These are phyloP conservation scores for Spialia ferax DNA, from an alignment of 2,888 invertebrate genomes.

Conservation along the genomic window DNA sequence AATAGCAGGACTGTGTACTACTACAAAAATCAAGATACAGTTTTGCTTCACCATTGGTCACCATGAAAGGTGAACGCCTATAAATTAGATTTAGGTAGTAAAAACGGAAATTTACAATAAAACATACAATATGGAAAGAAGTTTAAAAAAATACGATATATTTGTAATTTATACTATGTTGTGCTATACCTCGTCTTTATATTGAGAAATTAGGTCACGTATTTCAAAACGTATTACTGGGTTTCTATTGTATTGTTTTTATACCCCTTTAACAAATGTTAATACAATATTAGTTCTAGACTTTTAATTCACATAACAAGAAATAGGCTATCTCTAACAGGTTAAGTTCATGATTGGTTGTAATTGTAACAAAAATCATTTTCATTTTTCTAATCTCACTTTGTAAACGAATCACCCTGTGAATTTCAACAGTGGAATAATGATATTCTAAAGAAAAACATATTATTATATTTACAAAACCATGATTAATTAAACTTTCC, in stretches of 20 bases:
- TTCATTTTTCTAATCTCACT: slow-evolving; percentile 59
- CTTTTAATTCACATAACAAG: not conserved
- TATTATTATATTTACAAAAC: slow-evolving; percentile 48
- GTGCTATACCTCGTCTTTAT: slow-evolving; percentile 51
- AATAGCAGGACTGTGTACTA: not conserved
- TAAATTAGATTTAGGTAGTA: no score
- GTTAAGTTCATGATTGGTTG: slow-evolving; percentile 15
- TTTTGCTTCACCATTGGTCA: no score
- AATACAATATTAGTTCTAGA: no score
- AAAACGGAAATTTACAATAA: no score
- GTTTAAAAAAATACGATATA: slow-evolving; percentile 52
- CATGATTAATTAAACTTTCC: slow-evolving; percentile 31
- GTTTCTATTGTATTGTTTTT: no score
- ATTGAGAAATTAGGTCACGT: not conserved
- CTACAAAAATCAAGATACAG: not conserved
- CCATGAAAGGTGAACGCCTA: no score
- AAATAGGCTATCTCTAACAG: slow-evolving; percentile 18
- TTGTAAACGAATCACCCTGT: slow-evolving; percentile 64
- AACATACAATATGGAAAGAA: slow-evolving; percentile 31
- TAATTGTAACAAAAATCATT: slow-evolving; percentile 22
- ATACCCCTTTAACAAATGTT: not conserved
- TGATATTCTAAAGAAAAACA: slow-evolving; percentile 48
- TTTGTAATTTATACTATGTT: slow-evolving; percentile 52
- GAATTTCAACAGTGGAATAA: slow-evolving; percentile 59
- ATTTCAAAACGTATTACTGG: not conserved